Percentiles rank a stretch among this genome's conserved stretches.
These are phyloP conservation scores for Myopa tessellatipennis DNA, from an alignment of 2,888 invertebrate species.

Conservation along the genomic window DNA sequence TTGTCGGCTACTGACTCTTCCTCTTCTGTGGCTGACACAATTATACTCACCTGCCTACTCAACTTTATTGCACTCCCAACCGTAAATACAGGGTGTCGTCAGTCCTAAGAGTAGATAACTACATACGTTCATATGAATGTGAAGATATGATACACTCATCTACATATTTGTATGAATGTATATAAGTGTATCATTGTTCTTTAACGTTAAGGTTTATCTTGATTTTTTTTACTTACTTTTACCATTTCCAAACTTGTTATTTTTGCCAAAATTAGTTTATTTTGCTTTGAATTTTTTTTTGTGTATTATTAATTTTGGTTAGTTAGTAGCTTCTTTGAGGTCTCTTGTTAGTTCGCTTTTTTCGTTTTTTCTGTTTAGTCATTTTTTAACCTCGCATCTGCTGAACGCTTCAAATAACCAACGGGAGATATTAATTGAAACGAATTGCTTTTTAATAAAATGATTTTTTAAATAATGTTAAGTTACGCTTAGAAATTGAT, in stretches of 20 bases:
- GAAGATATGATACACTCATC: neutral
- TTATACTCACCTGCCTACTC: conserved; percentile 17
- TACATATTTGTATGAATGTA: neutral
- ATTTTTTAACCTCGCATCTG: neutral
- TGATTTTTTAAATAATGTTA: neutral
- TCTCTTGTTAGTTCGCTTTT: neutral
- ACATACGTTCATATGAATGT: neutral
- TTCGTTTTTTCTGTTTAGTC: neutral
- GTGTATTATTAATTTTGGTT: neutral
- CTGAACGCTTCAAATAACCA: neutral
- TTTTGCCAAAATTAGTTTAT: neutral
- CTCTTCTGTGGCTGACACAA: neutral
- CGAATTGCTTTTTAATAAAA: neutral
- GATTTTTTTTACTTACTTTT: neutral
- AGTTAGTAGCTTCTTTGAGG: neutral
- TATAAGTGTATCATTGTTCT: neutral
- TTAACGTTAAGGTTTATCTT: neutral
- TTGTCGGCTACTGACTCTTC: neutral
- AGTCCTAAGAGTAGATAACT: neutral
- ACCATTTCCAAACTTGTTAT: neutral
- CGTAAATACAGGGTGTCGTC: neutral
- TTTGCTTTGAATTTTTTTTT: neutral
- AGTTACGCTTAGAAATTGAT: neutral
- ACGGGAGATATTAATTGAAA: neutral
- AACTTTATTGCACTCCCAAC: neutral